Evolutionary conservation across 2,113 vertebrate genomes (phyloP).

Genomic region (Macquaria ambigua): DNA sequence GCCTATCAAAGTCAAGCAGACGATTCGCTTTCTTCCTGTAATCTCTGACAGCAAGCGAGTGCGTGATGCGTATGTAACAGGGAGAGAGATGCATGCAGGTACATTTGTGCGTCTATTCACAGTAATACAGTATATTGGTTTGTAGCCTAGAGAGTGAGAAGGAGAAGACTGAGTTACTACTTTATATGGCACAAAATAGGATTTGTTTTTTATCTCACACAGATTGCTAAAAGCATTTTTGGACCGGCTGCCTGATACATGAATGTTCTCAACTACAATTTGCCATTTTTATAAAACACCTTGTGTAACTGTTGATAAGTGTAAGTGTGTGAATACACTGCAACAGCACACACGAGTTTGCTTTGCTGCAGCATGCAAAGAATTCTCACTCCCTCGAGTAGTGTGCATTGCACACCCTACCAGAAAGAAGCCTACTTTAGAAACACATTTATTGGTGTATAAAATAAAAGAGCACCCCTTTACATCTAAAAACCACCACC

Average conservation of each 20-base stretch:
- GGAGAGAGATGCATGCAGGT: constrained; percentile 60
- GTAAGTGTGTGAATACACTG: constrained; percentile 59
- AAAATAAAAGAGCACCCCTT: constrained; percentile 42
- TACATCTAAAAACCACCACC: constrained; percentile 66
- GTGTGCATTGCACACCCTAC: constrained; percentile 25
- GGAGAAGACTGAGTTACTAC: constrained; percentile 64
- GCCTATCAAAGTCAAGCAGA: constrained; percentile 69
- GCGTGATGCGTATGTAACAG: constrained; percentile 39
- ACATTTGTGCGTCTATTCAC: constrained; percentile 53
- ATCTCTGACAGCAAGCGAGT: constrained; percentile 15
- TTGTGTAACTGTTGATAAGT: constrained; percentile 53
- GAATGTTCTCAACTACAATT: constrained; percentile 48
- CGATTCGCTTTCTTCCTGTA: constrained; percentile 51
- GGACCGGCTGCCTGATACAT: constrained; percentile 25
- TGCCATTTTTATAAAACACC: constrained; percentile 59
- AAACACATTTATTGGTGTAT: constrained; percentile 56
- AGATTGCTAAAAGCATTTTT: constrained; percentile 63
- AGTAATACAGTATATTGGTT: constrained; percentile 64
- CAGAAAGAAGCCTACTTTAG: constrained; percentile 41
- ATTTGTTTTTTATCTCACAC: constrained; percentile 39
- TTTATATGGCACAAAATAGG: constrained; percentile 48
- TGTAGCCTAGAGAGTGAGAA: constrained; percentile 57
- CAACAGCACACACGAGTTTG: constrained; percentile 64
- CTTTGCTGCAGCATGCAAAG: constrained; percentile 80
- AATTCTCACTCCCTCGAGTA: constrained; percentile 38